Conservation (phyloP, 2,113 vertebrate species). For the Propithecus coquereli region DNA sequence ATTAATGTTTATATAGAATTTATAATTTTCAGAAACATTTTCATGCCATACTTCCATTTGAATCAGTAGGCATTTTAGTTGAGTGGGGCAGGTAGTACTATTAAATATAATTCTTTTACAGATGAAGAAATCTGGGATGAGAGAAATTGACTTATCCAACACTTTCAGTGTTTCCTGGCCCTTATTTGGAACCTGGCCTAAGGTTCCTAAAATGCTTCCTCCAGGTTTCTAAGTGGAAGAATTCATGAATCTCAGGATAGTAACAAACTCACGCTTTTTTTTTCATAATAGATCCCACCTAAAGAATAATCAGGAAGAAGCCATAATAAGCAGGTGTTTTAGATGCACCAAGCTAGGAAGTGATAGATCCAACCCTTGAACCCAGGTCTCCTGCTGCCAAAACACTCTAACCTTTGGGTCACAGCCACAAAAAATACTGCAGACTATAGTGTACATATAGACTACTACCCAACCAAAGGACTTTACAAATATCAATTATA, state of each 20-base stretch:
- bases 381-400: background rate
- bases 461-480: background rate
- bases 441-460: background rate
- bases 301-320: background rate
- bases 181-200: background rate
- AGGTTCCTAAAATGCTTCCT: background rate
- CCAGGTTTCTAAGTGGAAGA: background rate
- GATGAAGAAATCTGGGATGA: background rate
- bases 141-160: background rate
- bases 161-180: background rate
- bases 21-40: conserved; percentile 26
- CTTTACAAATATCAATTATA: conserved; percentile 8
- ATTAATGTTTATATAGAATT: background rate
- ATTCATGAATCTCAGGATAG: background rate
- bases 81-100: background rate
- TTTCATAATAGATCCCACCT: background rate
- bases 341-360: background rate
- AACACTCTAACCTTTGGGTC: background rate
- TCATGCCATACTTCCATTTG: background rate
- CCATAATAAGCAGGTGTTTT: background rate
- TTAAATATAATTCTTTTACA: background rate
- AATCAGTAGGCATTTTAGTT: background rate
- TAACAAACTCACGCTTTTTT: background rate
- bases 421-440: background rate
- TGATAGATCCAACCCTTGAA: background rate